A percentile compares a stretch with the other conserved stretches of the same genome.
Evolutionary conservation across 2,113 vertebrate genomes (phyloP).

Genomic region (Ptyas mucosa): DNA sequence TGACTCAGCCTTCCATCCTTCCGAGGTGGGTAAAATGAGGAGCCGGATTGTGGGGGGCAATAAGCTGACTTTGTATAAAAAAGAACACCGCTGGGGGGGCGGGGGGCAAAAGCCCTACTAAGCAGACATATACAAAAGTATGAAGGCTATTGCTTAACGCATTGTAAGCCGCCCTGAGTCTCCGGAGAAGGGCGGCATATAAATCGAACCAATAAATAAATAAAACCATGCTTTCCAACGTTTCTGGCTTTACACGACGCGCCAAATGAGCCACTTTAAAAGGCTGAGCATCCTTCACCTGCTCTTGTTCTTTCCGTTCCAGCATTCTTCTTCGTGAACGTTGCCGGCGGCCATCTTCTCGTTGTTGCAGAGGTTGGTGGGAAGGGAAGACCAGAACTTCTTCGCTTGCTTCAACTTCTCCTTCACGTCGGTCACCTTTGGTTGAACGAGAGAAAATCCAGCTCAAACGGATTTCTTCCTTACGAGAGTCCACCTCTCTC

Average conservation of each 20-base stretch:
- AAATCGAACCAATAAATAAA: too few relatives aligned
- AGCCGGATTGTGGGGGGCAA: too few relatives aligned
- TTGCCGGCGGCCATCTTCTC: slow-evolving; percentile 81
- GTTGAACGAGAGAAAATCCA: neutral
- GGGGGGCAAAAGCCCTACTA: too few relatives aligned
- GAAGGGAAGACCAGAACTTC: slow-evolving; percentile 97
- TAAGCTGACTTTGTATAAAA: too few relatives aligned
- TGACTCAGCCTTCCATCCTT: too few relatives aligned
- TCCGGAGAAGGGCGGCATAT: too few relatives aligned
- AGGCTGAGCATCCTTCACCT: slow-evolving; percentile 68
- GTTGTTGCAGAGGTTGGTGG: slow-evolving; percentile 83
- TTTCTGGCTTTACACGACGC: neutral
- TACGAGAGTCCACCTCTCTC: neutral
- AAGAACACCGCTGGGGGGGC: too few relatives aligned
- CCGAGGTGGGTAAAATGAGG: too few relatives aligned
- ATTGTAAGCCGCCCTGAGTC: too few relatives aligned
- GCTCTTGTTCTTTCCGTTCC: slow-evolving; percentile 93
- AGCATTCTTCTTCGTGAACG: slow-evolving; percentile 74
- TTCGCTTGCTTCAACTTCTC: slow-evolving; percentile 92
- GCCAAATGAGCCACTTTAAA: neutral
- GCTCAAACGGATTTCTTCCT: accelerated
- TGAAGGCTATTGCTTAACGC: too few relatives aligned
- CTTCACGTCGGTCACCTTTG: slow-evolving; percentile 90
- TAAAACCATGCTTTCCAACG: neutral
- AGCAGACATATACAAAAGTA: too few relatives aligned